Conservation (phyloP, 2,888 invertebrate genomes). For the Adelognathus sp. region DNA sequence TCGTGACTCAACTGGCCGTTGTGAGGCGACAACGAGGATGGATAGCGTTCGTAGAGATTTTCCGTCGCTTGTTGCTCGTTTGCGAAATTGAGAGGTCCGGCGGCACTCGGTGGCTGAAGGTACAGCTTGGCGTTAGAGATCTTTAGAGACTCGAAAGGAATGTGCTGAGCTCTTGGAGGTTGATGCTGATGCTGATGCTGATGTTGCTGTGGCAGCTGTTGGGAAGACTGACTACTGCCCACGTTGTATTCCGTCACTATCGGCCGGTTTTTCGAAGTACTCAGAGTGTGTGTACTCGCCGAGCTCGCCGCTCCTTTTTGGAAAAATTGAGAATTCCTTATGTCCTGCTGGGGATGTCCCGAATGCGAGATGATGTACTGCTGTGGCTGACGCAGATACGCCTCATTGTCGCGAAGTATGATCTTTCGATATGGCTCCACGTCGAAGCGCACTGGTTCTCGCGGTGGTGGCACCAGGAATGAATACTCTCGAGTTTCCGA, state of each 20-base stretch:
- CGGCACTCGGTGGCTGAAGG: slow-evolving; percentile 66
- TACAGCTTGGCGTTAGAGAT: slow-evolving; percentile 67
- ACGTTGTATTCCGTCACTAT: slow-evolving; percentile 55
- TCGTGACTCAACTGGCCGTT: slow-evolving; percentile 57
- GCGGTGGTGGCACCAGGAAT: slow-evolving; percentile 76
- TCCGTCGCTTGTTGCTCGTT: slow-evolving; percentile 61
- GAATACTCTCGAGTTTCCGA: slow-evolving; percentile 75
- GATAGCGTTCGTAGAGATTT: slow-evolving; percentile 66
- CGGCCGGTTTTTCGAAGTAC: slow-evolving; percentile 65
- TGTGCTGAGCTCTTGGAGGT: slow-evolving; percentile 62
- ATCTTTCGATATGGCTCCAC: slow-evolving; percentile 72
- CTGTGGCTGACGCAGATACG: slow-evolving; percentile 70
- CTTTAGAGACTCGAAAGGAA: slow-evolving; percentile 72
- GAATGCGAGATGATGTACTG: slow-evolving; percentile 61
- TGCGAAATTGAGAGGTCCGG: slow-evolving; percentile 53
- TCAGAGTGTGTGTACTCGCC: slow-evolving; percentile 18
- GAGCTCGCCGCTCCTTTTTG: slow-evolving; percentile 29
- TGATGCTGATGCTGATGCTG: slow-evolving; percentile 47
- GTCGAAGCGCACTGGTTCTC: slow-evolving; percentile 75
- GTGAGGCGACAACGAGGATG: slow-evolving; percentile 39
- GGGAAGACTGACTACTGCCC: not conserved
- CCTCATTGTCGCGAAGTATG: slow-evolving; percentile 68
- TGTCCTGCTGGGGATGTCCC: slow-evolving; percentile 17
- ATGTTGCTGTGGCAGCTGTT: not conserved
- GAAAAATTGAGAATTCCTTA: slow-evolving; percentile 48